These are phyloP conservation scores for Hyperoodon ampullatus DNA, from an alignment of 2,113 vertebrate genomes.

Conservation along the genomic window DNA sequence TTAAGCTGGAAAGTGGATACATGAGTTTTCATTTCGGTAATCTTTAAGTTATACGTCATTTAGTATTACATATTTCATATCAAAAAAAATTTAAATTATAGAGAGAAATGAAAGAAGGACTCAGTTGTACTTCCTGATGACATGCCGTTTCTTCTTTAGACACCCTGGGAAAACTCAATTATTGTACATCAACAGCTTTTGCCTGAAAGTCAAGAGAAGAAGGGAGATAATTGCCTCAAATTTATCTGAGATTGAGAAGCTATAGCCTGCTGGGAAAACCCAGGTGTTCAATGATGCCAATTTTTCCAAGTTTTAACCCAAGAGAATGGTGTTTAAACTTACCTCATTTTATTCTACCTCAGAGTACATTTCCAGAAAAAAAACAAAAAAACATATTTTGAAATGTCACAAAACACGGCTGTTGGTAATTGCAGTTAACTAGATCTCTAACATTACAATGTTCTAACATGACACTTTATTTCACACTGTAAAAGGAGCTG, in stretches of 20 bases:
- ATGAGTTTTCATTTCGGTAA: background rate
- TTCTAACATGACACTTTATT: background rate
- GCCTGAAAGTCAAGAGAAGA: slow-evolving; percentile 30
- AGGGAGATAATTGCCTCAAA: slow-evolving; percentile 40
- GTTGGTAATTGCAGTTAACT: background rate
- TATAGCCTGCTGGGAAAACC: slow-evolving; percentile 31
- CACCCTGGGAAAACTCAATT: slow-evolving; percentile 59
- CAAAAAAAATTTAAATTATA: background rate
- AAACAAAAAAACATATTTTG: background rate
- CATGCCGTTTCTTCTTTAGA: slow-evolving; percentile 30
- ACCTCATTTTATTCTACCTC: background rate
- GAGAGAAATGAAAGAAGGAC: slow-evolving; percentile 22
- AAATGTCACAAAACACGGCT: background rate
- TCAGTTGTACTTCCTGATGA: background rate
- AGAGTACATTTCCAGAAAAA: background rate
- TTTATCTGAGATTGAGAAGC: background rate
- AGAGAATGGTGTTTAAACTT: background rate
- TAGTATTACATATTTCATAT: background rate
- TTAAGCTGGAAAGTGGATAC: background rate
- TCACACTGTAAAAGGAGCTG: background rate
- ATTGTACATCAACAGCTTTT: slow-evolving; percentile 55
- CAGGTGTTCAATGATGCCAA: background rate
- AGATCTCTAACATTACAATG: background rate
- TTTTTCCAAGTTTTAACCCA: background rate
- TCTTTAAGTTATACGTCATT: background rate